Evolutionary conservation across 2,797 vertebrate species (phyloP), one percentile per base, ranked within the genome.

Genomic region (Phoeniculus purpureus): DNA sequence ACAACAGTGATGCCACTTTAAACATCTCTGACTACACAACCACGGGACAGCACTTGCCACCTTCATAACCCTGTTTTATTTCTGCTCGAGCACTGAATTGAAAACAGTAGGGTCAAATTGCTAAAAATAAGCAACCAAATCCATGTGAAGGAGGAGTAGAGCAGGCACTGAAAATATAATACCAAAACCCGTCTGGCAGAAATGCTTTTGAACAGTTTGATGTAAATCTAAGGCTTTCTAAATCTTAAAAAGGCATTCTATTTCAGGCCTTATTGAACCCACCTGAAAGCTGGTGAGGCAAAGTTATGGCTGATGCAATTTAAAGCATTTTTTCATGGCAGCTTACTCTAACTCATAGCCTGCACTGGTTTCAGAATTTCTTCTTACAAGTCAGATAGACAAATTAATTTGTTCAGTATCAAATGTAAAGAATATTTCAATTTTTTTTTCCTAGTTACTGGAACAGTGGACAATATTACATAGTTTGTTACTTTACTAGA

Each of bases 231-330:
- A 81, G 58, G 34, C 54, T 50, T 87, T 56, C 77, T 70, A 76
- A 90, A 75, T 75, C 70, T 27, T 66, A 68, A 61, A 61, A 89
- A 89, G 43, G 12, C 62, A 15, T 64, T 71, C 65, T 82, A 74
- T 79, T 92, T 92, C 79, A 84, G 91, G 71, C 50, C 27, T 40
- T 91, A 73, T 7, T 56, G 78, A 91, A 90, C 10, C 45, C 52
- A 81, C 20, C 71, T 60, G 80, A 76, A 84, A 81, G 73, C 25
- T 68, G 45, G 51, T 55, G 60, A 80, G 55, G 51, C 51, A 78
- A 90, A 62, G 56, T 76, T 93, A 81, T 9, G 45, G 55, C 40
- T 91, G 43, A 80, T 15, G 12, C 22, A 64, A 18, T 71, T 81
- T 27, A 72, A 78, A 17, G 19, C 31, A 43, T 54, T 81, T 94